Base-by-base conservation (phyloP, 2,797 vertebrate genomes). In the Acanthurus tractus region DNA sequence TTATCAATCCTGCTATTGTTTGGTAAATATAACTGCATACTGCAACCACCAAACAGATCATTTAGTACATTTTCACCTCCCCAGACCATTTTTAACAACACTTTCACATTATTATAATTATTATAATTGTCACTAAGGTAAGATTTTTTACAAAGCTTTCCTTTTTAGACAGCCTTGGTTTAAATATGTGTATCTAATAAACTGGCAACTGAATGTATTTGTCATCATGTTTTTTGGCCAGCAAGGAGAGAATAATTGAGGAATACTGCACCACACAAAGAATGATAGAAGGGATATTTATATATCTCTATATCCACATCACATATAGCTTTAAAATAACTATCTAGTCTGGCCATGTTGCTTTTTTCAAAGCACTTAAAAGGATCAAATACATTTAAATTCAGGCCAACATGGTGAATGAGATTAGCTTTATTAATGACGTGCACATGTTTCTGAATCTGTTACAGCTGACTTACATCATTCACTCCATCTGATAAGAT, bases 401-500 rank as follows among this genome's bases (percentile, higher is more conserved):
- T 23, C 3, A 8, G 52, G 1, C 46, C 8, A 29, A 56, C 12
- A 1, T 1, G 9, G 2, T 15, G 58, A 61, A 40, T 22, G 49
- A 63, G 42, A 52, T 13, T 20, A 23, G 45, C 50, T 63, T 64
- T n/a, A 22, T 38, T 72, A 12, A 29, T 29, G 56, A 70, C 25
- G 29, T 55, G 44, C 62, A 65, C 4, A 14, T 40, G 55, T 58
- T 68, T 63, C 8, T 36, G 62, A 72, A 68, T 84, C 69, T 59
- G n/a, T 79, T 75, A 52, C 73, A 75, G 63, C 12, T 22, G 73
- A 76, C 62, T 85, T 77, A 36, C 72, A 84, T 86, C 78, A 70
- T 67, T 78, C 40, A 45, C 42, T 74, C 63, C 29, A 65, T 78
- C 76, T 75, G 74, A 84, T 65, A 70, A 67, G 58, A 79, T 2